Conservation (phyloP, 1,140 invertebrate species). For the Euura lappo region DNA sequence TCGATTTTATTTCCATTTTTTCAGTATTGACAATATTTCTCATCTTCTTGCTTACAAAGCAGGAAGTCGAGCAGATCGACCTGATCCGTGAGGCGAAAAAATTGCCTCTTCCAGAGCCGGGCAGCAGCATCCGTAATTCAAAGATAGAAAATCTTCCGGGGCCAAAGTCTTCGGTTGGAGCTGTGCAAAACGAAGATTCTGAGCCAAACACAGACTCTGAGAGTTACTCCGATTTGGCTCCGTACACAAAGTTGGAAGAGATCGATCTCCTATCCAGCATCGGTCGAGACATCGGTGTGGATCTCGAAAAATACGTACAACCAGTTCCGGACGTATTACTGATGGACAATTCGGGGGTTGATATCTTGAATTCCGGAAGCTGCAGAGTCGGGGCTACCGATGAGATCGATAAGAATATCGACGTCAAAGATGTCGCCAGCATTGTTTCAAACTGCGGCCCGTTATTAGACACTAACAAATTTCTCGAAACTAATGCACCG, state of each 20-base stretch:
- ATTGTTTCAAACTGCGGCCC: slow-evolving; percentile 4
- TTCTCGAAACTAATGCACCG: slow-evolving; percentile 40
- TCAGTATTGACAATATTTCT: too few relatives aligned
- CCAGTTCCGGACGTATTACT: slow-evolving; percentile 55
- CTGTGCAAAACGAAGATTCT: slow-evolving; percentile 28
- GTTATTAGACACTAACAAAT: slow-evolving; percentile 52
- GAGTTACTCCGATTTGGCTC: slow-evolving; percentile 37
- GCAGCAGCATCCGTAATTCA: slow-evolving; percentile 12
- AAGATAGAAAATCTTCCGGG: slow-evolving; percentile 39
- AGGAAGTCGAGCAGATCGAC: slow-evolving; percentile 52
- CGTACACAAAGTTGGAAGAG: slow-evolving; percentile 53
- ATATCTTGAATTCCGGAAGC: slow-evolving; percentile 30
- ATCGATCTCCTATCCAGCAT: slow-evolving; percentile 57
- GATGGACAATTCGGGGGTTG: slow-evolving; percentile 43
- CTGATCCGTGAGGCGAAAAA: slow-evolving; percentile 54
- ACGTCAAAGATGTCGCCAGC: background rate
- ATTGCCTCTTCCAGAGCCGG: slow-evolving; percentile 32
- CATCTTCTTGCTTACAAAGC: slow-evolving; percentile 22
- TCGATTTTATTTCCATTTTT: background rate
- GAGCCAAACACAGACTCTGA: slow-evolving; percentile 45
- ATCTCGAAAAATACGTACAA: slow-evolving; percentile 55
- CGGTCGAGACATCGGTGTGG: slow-evolving; percentile 52
- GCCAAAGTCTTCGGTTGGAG: slow-evolving; percentile 25
- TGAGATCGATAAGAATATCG: slow-evolving; percentile 33
- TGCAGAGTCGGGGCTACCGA: slow-evolving; percentile 22